A percentile compares a stretch with the other conserved stretches of the same genome.
phyloP scores from a whole-genome alignment of 2,888 invertebrate genomes.

The Pantelozetes paolii region DNA sequence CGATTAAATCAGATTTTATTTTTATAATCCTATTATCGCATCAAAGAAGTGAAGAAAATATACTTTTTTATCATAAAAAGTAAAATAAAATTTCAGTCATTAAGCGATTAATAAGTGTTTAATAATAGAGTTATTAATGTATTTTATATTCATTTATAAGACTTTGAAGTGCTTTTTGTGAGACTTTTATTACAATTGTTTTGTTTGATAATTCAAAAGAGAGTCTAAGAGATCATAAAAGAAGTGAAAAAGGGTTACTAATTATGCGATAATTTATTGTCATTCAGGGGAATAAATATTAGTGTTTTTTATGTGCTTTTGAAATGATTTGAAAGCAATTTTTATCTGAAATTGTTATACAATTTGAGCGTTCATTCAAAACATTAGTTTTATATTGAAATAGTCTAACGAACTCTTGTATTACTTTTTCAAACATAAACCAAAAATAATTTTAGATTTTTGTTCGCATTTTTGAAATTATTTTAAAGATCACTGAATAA shows the following conservation, averaged over 20 bases:
- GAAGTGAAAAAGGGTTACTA: not conserved
- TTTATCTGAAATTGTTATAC: not conserved
- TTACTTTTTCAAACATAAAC: not conserved
- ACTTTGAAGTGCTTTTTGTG: not conserved
- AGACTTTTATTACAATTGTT: not conserved
- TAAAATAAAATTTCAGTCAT: not conserved
- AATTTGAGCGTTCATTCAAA: slow-evolving; percentile 13
- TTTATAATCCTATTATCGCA: no score
- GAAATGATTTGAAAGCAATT: no score
- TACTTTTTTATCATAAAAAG: not conserved
- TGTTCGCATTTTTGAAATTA: no score
- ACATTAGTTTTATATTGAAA: not conserved
- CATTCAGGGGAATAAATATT: not conserved
- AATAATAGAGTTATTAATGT: not conserved
- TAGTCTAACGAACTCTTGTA: slow-evolving; percentile 22
- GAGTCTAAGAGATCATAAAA: not conserved
- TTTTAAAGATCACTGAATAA: no score
- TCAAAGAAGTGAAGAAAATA: no score
- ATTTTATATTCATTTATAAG: not conserved
- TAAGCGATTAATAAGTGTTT: slow-evolving; percentile 1
- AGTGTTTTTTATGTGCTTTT: no score
- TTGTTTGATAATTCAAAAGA: not conserved
- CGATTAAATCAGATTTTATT: not conserved
- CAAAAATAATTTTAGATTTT: no score
- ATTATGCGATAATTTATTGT: not conserved